Evolutionary conservation across 2,888 invertebrate genomes (phyloP), one percentile per base, ranked within the genome.

Genomic region (Heteromurus nitidus): DNA sequence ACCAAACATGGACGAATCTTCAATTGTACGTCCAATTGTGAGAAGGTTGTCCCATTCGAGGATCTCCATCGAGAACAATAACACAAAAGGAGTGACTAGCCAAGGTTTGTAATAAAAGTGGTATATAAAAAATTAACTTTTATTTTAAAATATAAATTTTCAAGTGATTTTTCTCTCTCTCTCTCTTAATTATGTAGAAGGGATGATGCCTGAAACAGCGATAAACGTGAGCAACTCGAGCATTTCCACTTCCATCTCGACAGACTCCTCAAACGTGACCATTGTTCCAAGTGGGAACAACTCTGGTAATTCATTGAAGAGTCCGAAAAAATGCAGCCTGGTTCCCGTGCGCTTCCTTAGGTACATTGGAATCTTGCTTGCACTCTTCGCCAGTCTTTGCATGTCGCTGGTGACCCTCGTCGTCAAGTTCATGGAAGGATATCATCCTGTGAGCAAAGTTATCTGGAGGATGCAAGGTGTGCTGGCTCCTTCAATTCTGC

Each of bases 391-490:
- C 1, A 76, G 76, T 58, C 26, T 83, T 20, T 70, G 79, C 18
- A 74, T 85, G 50, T 79, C 79, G 0, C 55, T 83, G 30, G 75
- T 68, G 11, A 80, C 85, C 0, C 72, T 85, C 0, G 42, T 83
- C 2, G 83, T 82, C 1, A 85, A 85, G 42, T 67, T 79, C 16
- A 62, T 85, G 55, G 81, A 76, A n/a, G 73, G 77, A 7, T 85
- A 85, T 26, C 76, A 82, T 82, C 83, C 85, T 1, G 83, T 83
- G 18, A 82, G 65, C 24, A 82, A 83, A 36, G 80, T 82, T 7
- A 28, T 83, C 5, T 85, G 85, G 85, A 62, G 85, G 44, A 65
- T 85, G n/a, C 85, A 85, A 60, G 85, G 85, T 3, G 76, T 85
- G 22, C 74, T 85, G 7, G 28, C 68, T 16, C 85, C 85, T 2